Evolutionary conservation across 1,140 invertebrate genomes (phyloP).

Genomic region (Drosophila obscura): DNA sequence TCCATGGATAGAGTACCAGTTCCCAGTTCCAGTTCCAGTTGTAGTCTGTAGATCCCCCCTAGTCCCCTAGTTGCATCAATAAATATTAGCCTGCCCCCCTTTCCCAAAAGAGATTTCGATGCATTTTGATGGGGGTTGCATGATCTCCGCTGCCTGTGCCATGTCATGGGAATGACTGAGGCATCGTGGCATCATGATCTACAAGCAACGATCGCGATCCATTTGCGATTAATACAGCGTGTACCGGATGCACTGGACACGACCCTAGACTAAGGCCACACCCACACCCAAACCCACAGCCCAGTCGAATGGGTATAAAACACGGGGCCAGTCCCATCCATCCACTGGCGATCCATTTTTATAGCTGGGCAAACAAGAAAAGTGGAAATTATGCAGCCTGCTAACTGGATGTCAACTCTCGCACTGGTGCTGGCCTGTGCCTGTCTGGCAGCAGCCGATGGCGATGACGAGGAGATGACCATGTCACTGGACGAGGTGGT

Average conservation of each 20-base stretch:
- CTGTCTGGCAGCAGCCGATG: slow-evolving; percentile 12
- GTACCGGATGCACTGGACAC: slow-evolving; percentile 36
- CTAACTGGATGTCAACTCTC: slow-evolving; percentile 12
- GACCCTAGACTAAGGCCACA: neutral
- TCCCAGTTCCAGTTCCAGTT: neutral
- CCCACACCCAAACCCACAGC: neutral
- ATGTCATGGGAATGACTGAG: slow-evolving; percentile 36
- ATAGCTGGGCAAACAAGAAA: slow-evolving; percentile 5
- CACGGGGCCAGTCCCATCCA: neutral
- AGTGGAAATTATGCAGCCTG: slow-evolving; percentile 15
- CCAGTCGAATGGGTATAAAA: slow-evolving; percentile 33
- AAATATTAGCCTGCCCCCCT: slow-evolving; percentile 14
- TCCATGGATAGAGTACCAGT: neutral
- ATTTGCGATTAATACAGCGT: slow-evolving; percentile 2
- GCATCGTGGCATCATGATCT: slow-evolving; percentile 16
- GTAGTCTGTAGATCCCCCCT: neutral
- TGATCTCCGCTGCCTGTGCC: slow-evolving; percentile 14
- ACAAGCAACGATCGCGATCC: slow-evolving; percentile 25
- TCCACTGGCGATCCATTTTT: slow-evolving; percentile 8
- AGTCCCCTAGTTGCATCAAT: slow-evolving; percentile 16
- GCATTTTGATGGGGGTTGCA: slow-evolving; percentile 33
- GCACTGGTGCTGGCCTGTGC: slow-evolving; percentile 30
- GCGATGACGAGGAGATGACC: slow-evolving; percentile 39
- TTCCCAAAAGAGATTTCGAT: slow-evolving; percentile 4
- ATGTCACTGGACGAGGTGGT: slow-evolving; percentile 60